Percentiles rank a stretch among this genome's conserved stretches.
Evolutionary conservation across 2,888 invertebrate genomes (phyloP).

Genomic region (Volucella inflata): DNA sequence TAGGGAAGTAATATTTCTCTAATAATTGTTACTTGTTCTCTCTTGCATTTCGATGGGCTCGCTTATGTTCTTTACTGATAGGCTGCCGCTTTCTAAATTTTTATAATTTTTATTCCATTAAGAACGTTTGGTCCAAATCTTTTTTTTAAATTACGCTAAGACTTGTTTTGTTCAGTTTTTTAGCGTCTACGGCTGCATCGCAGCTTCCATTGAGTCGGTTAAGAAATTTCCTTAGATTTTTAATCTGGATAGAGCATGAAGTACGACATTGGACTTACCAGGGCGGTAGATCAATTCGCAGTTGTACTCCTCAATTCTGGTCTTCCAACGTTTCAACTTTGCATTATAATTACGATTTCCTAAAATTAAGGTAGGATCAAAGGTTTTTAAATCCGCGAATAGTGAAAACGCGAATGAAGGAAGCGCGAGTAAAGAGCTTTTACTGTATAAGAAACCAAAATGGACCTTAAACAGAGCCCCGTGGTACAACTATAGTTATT

Average conservation of each 20-base stretch:
- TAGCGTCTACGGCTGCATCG: neutral
- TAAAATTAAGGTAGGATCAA: conserved; percentile 11
- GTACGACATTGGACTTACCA: conserved; percentile 22
- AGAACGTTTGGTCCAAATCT: conserved; percentile 20
- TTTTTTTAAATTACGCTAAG: neutral
- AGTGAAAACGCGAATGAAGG: too few species aligned
- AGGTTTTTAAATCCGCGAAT: too few species aligned
- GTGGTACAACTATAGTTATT: too few species aligned
- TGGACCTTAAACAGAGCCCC: too few species aligned
- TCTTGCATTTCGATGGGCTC: too few species aligned
- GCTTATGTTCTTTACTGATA: conserved; percentile 45
- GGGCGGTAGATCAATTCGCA: conserved; percentile 39
- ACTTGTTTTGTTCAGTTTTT: neutral
- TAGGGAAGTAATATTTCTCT: too few species aligned
- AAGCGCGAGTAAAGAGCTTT: too few species aligned
- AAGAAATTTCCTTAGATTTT: conserved; percentile 22
- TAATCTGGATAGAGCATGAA: conserved; percentile 55
- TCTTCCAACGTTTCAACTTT: too few species aligned
- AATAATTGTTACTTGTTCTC: too few species aligned
- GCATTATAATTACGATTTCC: conserved; percentile 10
- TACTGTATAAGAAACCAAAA: too few species aligned
- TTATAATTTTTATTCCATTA: conserved; percentile 51
- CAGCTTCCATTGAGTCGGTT: neutral
- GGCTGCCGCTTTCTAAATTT: conserved; percentile 1
- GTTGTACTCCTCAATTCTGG: too few species aligned